Evolutionary conservation across 2,888 invertebrate genomes (phyloP), one percentile per base, ranked within the genome.

Genomic region (Stenolophus ochropezus): DNA sequence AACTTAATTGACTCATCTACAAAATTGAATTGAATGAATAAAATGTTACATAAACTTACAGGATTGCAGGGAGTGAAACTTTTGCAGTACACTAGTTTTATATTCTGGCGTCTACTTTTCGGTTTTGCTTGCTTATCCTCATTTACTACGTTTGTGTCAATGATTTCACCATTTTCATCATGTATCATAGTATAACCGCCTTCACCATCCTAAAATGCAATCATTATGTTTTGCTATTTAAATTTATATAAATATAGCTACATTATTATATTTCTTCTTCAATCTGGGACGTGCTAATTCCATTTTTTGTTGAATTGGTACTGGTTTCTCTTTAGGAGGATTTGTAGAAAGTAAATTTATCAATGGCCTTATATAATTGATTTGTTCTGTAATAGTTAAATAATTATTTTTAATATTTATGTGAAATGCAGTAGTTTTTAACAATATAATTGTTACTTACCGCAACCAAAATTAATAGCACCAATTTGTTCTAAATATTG

Each of bases 121-220:
- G 90, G 90, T 25, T 88, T 88, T 53, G 89, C 84, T 75, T 88
- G 88, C 3, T 88, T 88, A 82, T 89, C 87, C 82, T 89, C 87
- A 75, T 88, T 89, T 6, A 89, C 86, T n/a, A 89, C 86, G 1
- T 87, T 89, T 1, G 89, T 89, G 82, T 89, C 88, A 58, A 91
- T 91, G 80, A 93, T 86, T 84, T 92, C 92, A 0, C 93, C 93
- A 0, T 91, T 89, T 83, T 90, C 92, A 49, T 92, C 92, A 87
- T 94, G 94, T 86, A 91, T 91, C 86, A 93, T 91, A 0, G 93
- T 93, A 85, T 91, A 92, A 1, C 93, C 93, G 1, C 93, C 93
- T 81, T 91, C 92, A 4, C 93, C 93, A 85, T 91, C 91, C 91
- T 92, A 83, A 86, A 86, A 27, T 8, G 11, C 33, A 42, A 42